Evolutionary conservation across 1,140 invertebrate species (phyloP), one percentile per base, ranked within the genome.

Genomic region (Leptopilina boulardi): DNA sequence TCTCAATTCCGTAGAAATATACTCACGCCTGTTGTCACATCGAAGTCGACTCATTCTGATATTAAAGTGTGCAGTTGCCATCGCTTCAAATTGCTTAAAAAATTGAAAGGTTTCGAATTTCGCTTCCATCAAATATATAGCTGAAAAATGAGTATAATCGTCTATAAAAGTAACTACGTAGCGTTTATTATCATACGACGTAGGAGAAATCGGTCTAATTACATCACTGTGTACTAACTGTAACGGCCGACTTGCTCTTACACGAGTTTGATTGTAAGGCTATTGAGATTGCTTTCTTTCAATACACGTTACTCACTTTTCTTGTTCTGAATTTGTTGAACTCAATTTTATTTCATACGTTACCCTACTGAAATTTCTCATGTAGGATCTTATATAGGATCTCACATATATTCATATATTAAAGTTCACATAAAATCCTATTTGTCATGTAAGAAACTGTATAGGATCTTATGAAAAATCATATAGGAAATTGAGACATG

Each of bases 231-330:
- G 84, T 10, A 87, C 74, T 0, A 87, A 44, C 54, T 80, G 70
- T 42, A 74, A 72, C 51, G 72, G 73, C 21, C 30, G 42, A 26
- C n/a, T 77, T 70, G 70, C 66, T 73, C 77, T 71, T 44, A 13
- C 30, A 44, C 74, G 34, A 74, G 79, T 74, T 81, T 66, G 77
- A 80, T 44, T 79, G 71, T 80, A 74, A 54, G 88, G 6, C 85
- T 88, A 80, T 89, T 85, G 72, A 47, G 83, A 74, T 85, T 91
- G 89, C 84, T 91, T 91, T 9, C 90, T 88, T 72, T 87, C 81
- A 75, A 91, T 87, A 79, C 89, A 91, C 41, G 86, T 81, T 77
- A 90, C 87, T 82, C 89, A 91, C 70, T 89, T 77, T 41, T 84
- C 74, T 77, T 83, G 74, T 77, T 77, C 82, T 74, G 82, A 77